Evolutionary conservation across 2,797 vertebrate species (phyloP), one percentile per base, ranked within the genome.

Genomic region (Spinibarbus caldwelli): DNA sequence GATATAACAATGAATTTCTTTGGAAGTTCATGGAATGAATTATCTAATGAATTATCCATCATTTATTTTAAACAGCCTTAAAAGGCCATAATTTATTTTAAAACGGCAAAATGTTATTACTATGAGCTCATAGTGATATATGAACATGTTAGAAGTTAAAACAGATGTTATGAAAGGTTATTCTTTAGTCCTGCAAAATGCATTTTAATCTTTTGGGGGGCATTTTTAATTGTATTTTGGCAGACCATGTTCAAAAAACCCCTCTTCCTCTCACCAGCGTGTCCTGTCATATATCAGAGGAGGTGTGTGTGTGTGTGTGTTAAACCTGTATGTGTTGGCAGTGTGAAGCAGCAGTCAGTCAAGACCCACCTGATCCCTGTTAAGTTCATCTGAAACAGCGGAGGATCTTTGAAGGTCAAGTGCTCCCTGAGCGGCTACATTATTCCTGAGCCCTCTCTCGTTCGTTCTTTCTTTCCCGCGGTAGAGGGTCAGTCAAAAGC

Each of bases 321-420:
- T 47, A 47, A 36, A 45, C 34, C 68, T 85, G 49, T 31, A 29
- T 52, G 49, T 70, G 19, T 23, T 29, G 11, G 64, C 41, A 79
- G 57, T 72, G 26, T 70, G 75, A 68, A 70, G 41, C 38, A 81
- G 84, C 59, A 84, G 87, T 90, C 47, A 67, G 88, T 89, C 87
- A 90, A 90, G 87, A 68, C 67, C 78, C 87, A 84, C 84, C 86
- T 87, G 88, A 92, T 89, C 68, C 57, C 78, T 91, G 92, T 92
- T 89, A 93, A 93, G 91, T 94, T 93, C 89, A 92, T 92, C 92
- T 90, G 90, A 87, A 92, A 84, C 31, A 85, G 84, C 23, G 23
- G 15, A 85, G 84, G 90, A 92, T 87, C 85, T 92, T 89, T 94
- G 92, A 94, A 94, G 93, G 93, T 94, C 94, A 94, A 93, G 89